Evolutionary conservation across 2,113 vertebrate species (phyloP).

Genomic region (Loxodonta africana): DNA sequence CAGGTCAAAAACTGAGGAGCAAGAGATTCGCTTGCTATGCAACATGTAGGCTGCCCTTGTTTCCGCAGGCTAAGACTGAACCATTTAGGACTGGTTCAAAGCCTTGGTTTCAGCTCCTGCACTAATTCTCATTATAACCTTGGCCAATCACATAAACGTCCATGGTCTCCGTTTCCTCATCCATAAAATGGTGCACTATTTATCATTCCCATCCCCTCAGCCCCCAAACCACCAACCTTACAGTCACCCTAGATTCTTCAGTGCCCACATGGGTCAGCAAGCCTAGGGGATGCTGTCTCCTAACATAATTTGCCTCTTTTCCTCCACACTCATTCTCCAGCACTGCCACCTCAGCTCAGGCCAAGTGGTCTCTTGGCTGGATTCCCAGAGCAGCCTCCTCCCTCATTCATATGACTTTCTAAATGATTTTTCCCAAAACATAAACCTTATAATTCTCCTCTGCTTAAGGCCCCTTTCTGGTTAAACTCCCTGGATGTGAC

Average conservation of each 20-base stretch:
- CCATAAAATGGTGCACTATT: neutral
- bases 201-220: neutral
- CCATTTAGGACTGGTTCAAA: too few species aligned
- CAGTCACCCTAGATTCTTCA: neutral
- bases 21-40: too few species aligned
- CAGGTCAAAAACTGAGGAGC: too few species aligned
- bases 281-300: neutral
- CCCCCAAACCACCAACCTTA: neutral
- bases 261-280: too few species aligned
- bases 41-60: too few species aligned
- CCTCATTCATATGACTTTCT: neutral
- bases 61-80: too few species aligned
- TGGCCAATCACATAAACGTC: neutral
- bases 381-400: neutral
- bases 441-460: neutral
- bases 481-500: neutral
- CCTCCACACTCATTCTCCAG: neutral
- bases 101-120: neutral
- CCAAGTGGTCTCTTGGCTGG: fast-evolving
- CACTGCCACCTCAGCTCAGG: neutral
- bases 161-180: neutral
- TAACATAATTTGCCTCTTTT: neutral
- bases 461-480: neutral
- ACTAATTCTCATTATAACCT: neutral
- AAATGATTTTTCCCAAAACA: neutral